Percentiles rank a stretch among this genome's conserved stretches.
Conservation (phyloP, 2,113 vertebrate genomes). For the Petaurus breviceps region DNA sequence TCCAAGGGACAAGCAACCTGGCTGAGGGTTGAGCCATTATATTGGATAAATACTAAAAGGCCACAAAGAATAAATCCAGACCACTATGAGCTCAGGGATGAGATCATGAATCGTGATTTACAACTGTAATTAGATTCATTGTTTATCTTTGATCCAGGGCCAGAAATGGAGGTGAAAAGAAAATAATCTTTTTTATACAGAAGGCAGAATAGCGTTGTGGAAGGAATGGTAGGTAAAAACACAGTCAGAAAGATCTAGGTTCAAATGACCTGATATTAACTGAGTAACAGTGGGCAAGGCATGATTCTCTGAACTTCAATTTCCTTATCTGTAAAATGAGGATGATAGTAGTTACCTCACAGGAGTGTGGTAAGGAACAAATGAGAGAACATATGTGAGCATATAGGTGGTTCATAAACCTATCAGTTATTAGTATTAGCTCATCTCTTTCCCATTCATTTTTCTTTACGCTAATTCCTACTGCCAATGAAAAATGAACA, state of each 20-base stretch:
- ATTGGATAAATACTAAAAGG: not conserved
- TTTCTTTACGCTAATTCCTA: not conserved
- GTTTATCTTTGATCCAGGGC: not conserved
- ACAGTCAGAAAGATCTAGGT: not conserved
- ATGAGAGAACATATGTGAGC: not conserved
- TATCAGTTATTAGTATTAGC: not conserved
- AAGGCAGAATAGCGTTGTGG: not conserved
- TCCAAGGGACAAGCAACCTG: not conserved
- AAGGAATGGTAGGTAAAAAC: not conserved
- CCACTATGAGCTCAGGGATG: not conserved
- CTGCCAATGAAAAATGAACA: not conserved
- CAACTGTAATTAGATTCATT: not conserved
- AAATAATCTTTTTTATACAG: not conserved
- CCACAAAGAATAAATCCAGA: not conserved
- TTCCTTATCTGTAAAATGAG: not conserved
- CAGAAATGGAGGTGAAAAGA: not conserved
- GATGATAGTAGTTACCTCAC: not conserved
- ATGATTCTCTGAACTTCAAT: not conserved
- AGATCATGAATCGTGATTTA: not conserved
- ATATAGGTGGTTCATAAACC: not conserved
- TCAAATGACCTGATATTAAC: not conserved
- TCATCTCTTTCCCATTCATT: not conserved
- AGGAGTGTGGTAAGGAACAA: not conserved
- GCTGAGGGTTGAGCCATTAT: not conserved
- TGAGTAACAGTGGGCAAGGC: not conserved